Conservation (phyloP, 2,113 vertebrate species). For the Etheostoma cragini region DNA sequence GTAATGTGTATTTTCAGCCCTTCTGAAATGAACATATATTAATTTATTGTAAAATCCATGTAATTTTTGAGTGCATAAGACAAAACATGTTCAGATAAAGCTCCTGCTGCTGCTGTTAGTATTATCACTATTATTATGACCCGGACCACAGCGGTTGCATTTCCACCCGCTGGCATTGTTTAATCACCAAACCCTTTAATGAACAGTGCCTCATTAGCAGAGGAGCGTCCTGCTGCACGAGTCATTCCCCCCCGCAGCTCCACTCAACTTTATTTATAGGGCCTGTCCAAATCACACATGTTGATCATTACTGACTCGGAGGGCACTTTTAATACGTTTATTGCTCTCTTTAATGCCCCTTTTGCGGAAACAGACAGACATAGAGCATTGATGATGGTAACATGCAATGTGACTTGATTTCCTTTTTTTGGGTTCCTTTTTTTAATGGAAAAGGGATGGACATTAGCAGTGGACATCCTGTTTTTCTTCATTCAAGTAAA, state of each 20-base stretch:
- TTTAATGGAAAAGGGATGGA: background rate
- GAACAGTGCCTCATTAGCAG: slow-evolving; percentile 29
- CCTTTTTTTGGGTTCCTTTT: background rate
- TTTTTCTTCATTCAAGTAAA: background rate
- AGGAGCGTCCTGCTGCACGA: slow-evolving; percentile 14
- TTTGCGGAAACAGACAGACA: background rate
- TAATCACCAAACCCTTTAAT: slow-evolving; percentile 16
- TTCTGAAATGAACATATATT: too few species aligned
- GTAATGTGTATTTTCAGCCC: too few species aligned
- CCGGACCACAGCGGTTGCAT: background rate
- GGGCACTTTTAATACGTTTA: background rate
- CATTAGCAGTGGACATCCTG: background rate
- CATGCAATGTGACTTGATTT: background rate
- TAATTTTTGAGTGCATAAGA: background rate
- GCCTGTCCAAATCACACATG: background rate
- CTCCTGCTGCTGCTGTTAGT: background rate
- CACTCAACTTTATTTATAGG: slow-evolving; percentile 33
- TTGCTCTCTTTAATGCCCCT: background rate
- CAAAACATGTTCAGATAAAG: background rate
- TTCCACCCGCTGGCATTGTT: background rate
- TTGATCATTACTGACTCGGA: background rate
- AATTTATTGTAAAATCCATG: background rate
- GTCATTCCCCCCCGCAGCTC: slow-evolving; percentile 26
- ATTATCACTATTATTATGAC: background rate
- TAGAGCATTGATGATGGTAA: background rate